Evolutionary conservation across 1,140 invertebrate genomes (phyloP).

Genomic region (Papilio dardanus): DNA sequence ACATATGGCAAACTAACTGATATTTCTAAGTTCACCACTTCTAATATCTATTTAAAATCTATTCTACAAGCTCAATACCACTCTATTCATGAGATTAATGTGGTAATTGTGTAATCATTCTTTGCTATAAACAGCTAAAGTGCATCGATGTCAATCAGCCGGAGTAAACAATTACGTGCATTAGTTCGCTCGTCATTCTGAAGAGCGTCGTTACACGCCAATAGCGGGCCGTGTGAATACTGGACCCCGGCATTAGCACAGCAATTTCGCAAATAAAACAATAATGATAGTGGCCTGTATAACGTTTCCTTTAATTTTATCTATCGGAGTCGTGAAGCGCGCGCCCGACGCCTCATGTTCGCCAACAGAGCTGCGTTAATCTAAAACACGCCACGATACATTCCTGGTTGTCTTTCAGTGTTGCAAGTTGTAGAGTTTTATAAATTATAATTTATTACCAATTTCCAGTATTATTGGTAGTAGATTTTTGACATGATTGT

Average conservation of each 20-base stretch:
- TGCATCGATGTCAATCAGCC: conserved; percentile 38
- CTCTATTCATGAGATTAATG: not conserved
- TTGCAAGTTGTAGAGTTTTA: not conserved
- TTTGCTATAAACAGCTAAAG: conserved; percentile 15
- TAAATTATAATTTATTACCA: not conserved
- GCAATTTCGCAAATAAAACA: conserved; percentile 74
- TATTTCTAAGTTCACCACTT: not conserved
- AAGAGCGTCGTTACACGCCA: conserved; percentile 61
- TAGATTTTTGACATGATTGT: too few species aligned
- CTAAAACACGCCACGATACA: conserved; percentile 4
- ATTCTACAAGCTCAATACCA: not conserved
- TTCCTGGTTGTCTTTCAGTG: conserved; percentile 4
- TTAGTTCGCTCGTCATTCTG: conserved; percentile 69
- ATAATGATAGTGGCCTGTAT: conserved; percentile 68
- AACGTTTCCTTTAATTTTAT: conserved; percentile 65
- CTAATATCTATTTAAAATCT: not conserved
- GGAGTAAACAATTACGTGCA: conserved; percentile 64
- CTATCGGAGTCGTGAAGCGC: conserved; percentile 48
- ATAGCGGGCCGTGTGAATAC: conserved; percentile 61
- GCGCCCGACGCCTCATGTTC: conserved; percentile 40
- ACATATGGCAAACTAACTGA: too few species aligned
- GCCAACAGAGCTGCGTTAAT: conserved; percentile 27
- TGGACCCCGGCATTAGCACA: conserved; percentile 56
- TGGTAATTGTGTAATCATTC: conserved; percentile 4
- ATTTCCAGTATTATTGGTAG: not conserved